Conservation (phyloP, 2,797 vertebrate species). For the Anabas testudineus region DNA sequence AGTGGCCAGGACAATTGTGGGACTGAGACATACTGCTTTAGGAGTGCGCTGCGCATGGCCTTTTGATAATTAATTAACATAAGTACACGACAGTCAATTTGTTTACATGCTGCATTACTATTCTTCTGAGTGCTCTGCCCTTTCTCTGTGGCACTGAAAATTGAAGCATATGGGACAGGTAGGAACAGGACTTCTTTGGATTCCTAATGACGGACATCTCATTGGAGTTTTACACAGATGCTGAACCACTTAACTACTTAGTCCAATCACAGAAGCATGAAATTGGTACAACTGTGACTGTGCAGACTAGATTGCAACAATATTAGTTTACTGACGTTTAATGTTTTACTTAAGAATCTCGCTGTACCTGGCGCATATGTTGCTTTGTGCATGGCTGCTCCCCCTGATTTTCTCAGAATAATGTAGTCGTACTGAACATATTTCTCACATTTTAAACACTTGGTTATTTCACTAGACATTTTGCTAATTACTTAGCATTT, state of each 20-base stretch:
- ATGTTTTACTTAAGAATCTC: slow-evolving; percentile 66
- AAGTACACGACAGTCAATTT: slow-evolving; percentile 62
- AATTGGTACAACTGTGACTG: slow-evolving; percentile 76
- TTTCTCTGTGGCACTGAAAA: slow-evolving; percentile 19
- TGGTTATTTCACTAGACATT: too few relatives aligned
- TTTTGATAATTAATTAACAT: slow-evolving; percentile 61
- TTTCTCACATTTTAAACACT: too few relatives aligned
- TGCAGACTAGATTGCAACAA: slow-evolving; percentile 72
- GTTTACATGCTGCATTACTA: slow-evolving; percentile 31
- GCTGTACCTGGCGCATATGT: slow-evolving; percentile 36
- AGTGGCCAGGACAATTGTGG: slow-evolving; percentile 38
- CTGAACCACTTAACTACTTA: slow-evolving; percentile 69
- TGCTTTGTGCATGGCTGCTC: slow-evolving; percentile 16
- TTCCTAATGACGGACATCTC: slow-evolving; percentile 57
- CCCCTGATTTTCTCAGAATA: neutral
- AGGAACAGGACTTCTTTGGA: slow-evolving; percentile 11
- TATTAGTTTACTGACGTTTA: slow-evolving; percentile 66
- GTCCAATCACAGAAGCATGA: slow-evolving; percentile 77
- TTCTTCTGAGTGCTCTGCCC: slow-evolving; percentile 7
- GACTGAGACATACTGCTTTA: slow-evolving; percentile 43
- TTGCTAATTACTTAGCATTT: too few relatives aligned
- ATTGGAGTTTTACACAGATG: slow-evolving; percentile 61
- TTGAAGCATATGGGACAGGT: slow-evolving; percentile 39
- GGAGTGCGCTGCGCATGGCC: slow-evolving; percentile 21
- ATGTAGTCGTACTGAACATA: too few relatives aligned